Conservation (phyloP, 2,797 vertebrate genomes). For the Eulemur albifrons region DNA sequence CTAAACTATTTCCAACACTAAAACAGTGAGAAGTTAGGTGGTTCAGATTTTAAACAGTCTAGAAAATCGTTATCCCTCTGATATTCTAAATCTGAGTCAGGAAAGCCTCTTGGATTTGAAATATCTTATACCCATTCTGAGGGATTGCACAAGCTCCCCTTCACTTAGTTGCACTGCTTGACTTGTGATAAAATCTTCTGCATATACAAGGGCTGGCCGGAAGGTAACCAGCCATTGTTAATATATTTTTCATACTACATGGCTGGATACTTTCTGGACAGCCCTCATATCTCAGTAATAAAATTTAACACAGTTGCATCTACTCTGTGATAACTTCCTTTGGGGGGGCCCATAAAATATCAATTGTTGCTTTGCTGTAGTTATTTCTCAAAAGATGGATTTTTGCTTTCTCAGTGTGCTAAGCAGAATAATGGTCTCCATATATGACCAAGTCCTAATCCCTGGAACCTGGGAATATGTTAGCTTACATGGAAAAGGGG, state of each 20-base stretch:
- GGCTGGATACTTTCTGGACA: no score
- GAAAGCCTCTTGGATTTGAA: background rate
- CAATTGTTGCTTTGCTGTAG: background rate
- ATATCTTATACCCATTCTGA: background rate
- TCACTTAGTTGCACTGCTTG: background rate
- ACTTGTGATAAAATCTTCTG: constrained; percentile 26
- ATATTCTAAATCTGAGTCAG: background rate
- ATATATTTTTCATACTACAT: no score
- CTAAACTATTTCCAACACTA: background rate
- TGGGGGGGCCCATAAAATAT: background rate
- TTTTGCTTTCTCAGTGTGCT: background rate
- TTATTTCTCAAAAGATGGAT: constrained; percentile 7
- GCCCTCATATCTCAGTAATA: background rate
- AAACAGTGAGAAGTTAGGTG: background rate
- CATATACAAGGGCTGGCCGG: background rate
- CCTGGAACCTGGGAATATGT: background rate
- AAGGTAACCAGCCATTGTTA: no score
- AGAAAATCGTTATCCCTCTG: background rate
- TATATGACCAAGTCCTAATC: background rate
- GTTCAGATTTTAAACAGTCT: background rate
- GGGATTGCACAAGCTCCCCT: background rate
- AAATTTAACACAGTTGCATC: background rate
- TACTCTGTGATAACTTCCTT: background rate
- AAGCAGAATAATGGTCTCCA: background rate
- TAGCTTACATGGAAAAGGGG: background rate